Evolutionary conservation across 2,113 vertebrate species (phyloP), one percentile per base, ranked within the genome.

Genomic region (Hylia prasina): DNA sequence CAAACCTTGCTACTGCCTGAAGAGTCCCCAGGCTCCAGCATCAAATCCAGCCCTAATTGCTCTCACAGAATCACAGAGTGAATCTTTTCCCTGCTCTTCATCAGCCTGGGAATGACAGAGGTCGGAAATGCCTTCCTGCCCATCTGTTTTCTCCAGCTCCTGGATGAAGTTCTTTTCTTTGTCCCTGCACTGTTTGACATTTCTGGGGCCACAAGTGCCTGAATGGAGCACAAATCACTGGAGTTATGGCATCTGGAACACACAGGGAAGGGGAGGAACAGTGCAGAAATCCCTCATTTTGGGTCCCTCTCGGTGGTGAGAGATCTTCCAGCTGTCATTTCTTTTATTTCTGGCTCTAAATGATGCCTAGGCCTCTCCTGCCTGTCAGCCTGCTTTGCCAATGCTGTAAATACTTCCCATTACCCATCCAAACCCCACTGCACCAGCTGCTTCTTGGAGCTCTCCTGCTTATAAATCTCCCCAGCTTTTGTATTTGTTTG

Each of bases 371-470:
- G 78, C 63, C 93, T 65, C 82, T 72, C 78, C 16, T 93, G 87
- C 84, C 87, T 96, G 89, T 96, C 95, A 91, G 11, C 35, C 65
- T 94, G 66, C 78, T 77, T 77, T 91, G 78, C 84, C 90, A 95
- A 13, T 40, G 8, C 50, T 73, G 75, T 95, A 96, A 94, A 95
- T 79, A 65, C 71, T 91, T 72, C 47, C 72, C 84, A 82, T 87
- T 96, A 76, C 61, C 75, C 91, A 60, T 79, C 69, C 33, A 23
- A 89, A 82, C 61, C 47, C 77, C 73, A 11, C 10, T 71, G 81
- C 82, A 86, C n/a, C 91, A 79, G 91, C 81, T 96, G 84, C 69
- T 91, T 84, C 89, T 57, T 79, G 22, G 51, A 44, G 80, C 61
- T 63, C 61, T 88, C 80, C 64, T 79, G 77, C 81, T 91, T 88